Evolutionary conservation across 2,113 vertebrate species (phyloP), one percentile per base, ranked within the genome.

Genomic region (Pelvicachromis taeniatus): DNA sequence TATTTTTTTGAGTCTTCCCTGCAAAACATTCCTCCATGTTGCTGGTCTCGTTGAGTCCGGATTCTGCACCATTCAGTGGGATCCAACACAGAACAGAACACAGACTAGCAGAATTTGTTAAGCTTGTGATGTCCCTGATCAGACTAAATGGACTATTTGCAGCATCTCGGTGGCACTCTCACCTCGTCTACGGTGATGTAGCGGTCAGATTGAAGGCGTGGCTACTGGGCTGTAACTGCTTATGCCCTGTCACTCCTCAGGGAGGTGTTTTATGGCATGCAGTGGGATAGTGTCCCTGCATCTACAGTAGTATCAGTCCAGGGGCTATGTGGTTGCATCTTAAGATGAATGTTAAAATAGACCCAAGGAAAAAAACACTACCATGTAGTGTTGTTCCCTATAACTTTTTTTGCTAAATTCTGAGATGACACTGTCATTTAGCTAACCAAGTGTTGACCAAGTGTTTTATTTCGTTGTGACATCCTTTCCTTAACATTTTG

Each of bases 381-480:
- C 96, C 91, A 93, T 97, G 96, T 96, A 97, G 96, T 94, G 95
- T 91, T 88, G 91, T 85, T 83, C 89, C 85, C 84, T 92, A 88
- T 81, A 75, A 86, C 82, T 73, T 94, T 90, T 89, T 75, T 89
- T 70, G 80, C 85, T 87, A 80, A 91, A 81, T 78, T 92, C 90
- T 78, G 61, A 75, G 90, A 82, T 79, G 86, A 85, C 78, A 26
- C 89, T 81, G 68, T 59, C 80, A 78, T 58, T 81, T 80, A 85
- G 26, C 78, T 83, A 65, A 78, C 58, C 82, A 40, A 70, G 50
- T 58, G 19, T 82, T 89, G 83, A 88, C 81, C 84, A 88, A 81
- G 63, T 84, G 58, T 78, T 80, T 77, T 63, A 33, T 77, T 81
- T 78, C 63, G 21, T 65, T 65, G 61, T 38, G 61, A 65, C 61